phyloP scores from a whole-genome alignment of 2,797 vertebrate species.

The Chiropotes sagulatus region DNA sequence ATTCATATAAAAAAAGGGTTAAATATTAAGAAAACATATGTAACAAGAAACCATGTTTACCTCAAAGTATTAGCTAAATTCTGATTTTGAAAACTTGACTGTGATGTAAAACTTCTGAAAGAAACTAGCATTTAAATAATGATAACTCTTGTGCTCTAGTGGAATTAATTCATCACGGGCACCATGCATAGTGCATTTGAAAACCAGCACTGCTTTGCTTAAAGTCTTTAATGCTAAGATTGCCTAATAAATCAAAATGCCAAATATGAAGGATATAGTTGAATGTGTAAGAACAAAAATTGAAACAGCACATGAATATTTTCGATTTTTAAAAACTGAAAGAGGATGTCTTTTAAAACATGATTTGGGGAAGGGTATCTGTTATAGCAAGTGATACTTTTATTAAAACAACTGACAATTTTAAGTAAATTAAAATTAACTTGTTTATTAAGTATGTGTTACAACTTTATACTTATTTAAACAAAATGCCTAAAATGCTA shows the following conservation, averaged over 20 bases:
- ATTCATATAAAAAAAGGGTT: background rate
- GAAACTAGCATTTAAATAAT: slow-evolving; percentile 90
- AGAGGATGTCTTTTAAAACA: slow-evolving; percentile 55
- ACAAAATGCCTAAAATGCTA: background rate
- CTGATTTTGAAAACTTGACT: slow-evolving; percentile 83
- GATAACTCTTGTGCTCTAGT: slow-evolving; percentile 92
- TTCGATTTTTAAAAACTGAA: slow-evolving; percentile 70
- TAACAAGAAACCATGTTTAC: background rate
- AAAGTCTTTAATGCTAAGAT: slow-evolving; percentile 91
- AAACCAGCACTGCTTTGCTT: slow-evolving; percentile 87
- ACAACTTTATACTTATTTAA: slow-evolving; percentile 4
- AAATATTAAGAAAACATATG: background rate
- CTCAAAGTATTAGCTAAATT: slow-evolving; percentile 83
- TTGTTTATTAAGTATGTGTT: slow-evolving; percentile 43
- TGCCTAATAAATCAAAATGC: slow-evolving; percentile 97
- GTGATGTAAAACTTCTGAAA: slow-evolving; percentile 85
- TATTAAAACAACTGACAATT: background rate
- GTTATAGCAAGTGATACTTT: slow-evolving; percentile 1
- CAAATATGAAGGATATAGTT: slow-evolving; percentile 87
- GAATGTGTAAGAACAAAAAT: slow-evolving; percentile 80
- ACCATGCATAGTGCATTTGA: slow-evolving; percentile 90
- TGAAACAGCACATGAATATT: slow-evolving; percentile 65
- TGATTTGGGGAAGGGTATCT: slow-evolving; percentile 50
- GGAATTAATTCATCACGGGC: slow-evolving; percentile 96
- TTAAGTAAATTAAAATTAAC: slow-evolving; percentile 63